A percentile compares a stretch with the other conserved stretches of the same genome.
Evolutionary conservation across 2,888 invertebrate species (phyloP).

Genomic region (Pyrgus malvae): DNA sequence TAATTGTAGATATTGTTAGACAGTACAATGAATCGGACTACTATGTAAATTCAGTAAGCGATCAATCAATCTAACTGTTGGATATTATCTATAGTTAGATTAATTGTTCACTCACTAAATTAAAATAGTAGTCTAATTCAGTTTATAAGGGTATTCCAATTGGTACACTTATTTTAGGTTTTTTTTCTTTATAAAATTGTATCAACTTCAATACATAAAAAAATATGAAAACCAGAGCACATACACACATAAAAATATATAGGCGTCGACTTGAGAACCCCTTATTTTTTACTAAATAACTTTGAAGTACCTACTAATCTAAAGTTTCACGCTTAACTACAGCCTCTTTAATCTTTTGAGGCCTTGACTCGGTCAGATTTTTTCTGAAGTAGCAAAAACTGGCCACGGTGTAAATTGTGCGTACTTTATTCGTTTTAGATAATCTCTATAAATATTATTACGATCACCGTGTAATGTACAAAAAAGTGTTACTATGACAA

Average conservation of each 20-base stretch:
- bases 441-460: conserved; percentile 10
- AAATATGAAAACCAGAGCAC: too few species aligned
- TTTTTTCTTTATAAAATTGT: too few species aligned
- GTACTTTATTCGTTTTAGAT: not conserved
- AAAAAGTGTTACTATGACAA: not conserved
- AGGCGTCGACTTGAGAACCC: not conserved
- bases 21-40: too few species aligned
- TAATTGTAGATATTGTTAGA: too few species aligned
- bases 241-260: not conserved
- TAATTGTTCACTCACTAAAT: too few species aligned
- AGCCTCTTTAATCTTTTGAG: not conserved
- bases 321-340: conserved; percentile 1
- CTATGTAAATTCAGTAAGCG: too few species aligned
- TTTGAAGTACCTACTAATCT: not conserved
- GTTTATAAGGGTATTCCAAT: too few species aligned
- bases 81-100: too few species aligned
- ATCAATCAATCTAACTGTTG: too few species aligned
- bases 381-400: conserved; percentile 4
- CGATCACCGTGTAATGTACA: not conserved
- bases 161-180: too few species aligned
- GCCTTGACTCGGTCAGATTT: conserved; percentile 4
- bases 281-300: not conserved
- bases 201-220: too few species aligned
- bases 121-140: too few species aligned
- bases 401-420: not conserved